These are phyloP conservation scores for Ctenoplectra terminalis DNA, from an alignment of 1,140 invertebrate species.

Conservation along the genomic window DNA sequence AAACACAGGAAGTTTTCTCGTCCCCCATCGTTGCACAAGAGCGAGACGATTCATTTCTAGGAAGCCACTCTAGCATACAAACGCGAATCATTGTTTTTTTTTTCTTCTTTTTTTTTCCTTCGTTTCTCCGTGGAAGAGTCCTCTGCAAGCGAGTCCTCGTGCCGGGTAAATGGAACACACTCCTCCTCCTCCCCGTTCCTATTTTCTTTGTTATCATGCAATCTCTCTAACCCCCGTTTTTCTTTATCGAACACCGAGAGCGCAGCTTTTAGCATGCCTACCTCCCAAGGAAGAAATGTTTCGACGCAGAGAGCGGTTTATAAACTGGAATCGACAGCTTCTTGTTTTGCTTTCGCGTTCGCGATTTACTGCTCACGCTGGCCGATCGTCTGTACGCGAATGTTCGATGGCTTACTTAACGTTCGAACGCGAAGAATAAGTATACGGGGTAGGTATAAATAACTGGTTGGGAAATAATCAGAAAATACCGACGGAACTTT, in stretches of 20 bases:
- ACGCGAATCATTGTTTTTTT: background rate
- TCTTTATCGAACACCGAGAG: conserved; percentile 24
- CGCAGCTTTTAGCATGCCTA: background rate
- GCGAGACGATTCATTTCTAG: conserved; percentile 65
- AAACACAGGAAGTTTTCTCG: conserved; percentile 40
- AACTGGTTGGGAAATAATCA: background rate
- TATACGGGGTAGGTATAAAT: background rate
- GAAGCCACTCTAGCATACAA: conserved; percentile 40
- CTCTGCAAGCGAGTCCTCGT: conserved; percentile 34
- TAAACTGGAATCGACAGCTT: conserved; percentile 40
- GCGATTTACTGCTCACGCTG: conserved; percentile 12
- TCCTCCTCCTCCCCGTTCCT: conserved; percentile 39
- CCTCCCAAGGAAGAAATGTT: background rate
- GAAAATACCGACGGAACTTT: background rate
- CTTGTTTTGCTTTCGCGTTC: conserved; percentile 6
- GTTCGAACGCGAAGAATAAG: background rate
- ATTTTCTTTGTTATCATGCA: conserved; percentile 61
- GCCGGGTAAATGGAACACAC: conserved; percentile 59
- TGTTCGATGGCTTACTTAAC: background rate
- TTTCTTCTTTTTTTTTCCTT: too few species aligned
- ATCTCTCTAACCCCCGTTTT: conserved; percentile 43
- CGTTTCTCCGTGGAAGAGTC: conserved; percentile 16
- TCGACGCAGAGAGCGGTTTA: conserved; percentile 15
- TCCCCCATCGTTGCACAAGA: conserved; percentile 13
- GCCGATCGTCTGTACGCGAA: background rate